Base-by-base conservation (phyloP, 2,113 vertebrate genomes). In the Meleagris gallopavo region DNA sequence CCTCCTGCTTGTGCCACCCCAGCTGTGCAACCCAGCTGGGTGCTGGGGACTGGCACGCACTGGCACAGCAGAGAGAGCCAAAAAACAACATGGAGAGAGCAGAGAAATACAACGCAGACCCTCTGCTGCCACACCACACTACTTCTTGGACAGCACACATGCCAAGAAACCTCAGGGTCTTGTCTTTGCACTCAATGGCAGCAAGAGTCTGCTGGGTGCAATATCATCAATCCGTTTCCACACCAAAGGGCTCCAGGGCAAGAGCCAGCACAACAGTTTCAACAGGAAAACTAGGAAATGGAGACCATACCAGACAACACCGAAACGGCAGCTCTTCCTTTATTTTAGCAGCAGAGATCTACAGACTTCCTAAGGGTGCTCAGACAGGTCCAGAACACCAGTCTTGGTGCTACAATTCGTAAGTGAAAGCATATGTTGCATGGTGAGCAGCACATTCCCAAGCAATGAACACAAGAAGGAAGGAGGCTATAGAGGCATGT, bases 11-110 rank as follows among this genome's bases (percentile, higher is more conserved):
- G 64, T 57, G 0, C 18, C 45, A 4, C 0, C 7, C 77, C 93
- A 97, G 94, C 85, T 95, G 96, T 83, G 11, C 2, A 2, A 76
- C 50, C 60, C 89, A 94, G 94, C 86, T 89, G 97, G 94, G 75
- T 76, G 57, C 48, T 27, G 27, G 81, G 40, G 9, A 89, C 92
- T 0, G 11, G 90, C 81, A 95, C 96, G 0, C 38, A 0, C 73
- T 92, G 93, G 89, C 94, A 95, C 89, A 0, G n/a, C 16, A 40
- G 54, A 65, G 34, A 38, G 16, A 22, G 62, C 64, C 88, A 57
- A 93, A 94, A 78, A 19, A 10, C 38, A 24, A 50, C 61, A 8
- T 0, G 11, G 46, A 74, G 45, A 54, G 7, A 52, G 43, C 10
- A 46, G 32, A 82, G 40, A 34, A 43, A 43, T 1, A 83, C 52